phyloP scores from a whole-genome alignment of 2,888 invertebrate genomes.

The Altica lythri region DNA sequence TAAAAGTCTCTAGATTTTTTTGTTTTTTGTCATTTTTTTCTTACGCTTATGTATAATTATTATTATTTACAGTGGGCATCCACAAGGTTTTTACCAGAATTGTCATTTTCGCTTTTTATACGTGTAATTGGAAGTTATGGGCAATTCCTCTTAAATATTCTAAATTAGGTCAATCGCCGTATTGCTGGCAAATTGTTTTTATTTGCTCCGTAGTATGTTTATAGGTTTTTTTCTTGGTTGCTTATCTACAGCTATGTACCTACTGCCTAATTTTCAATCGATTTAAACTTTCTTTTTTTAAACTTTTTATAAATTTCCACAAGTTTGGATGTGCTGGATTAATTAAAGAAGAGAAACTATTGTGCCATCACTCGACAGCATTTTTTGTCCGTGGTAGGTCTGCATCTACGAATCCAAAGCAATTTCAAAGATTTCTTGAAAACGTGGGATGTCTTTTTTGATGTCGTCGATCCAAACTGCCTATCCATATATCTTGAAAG shows the following conservation, averaged over 20 bases:
- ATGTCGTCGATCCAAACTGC: background rate
- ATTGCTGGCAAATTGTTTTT: no score
- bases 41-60: no score
- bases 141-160: no score
- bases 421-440: slow-evolving; percentile 6
- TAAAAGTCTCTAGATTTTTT: slow-evolving; percentile 1
- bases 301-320: no score
- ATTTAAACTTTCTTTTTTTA: no score
- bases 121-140: no score
- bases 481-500: no score
- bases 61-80: no score
- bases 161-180: no score
- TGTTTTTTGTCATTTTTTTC: slow-evolving; percentile 1
- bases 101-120: background rate
- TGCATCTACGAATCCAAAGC: background rate
- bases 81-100: background rate
- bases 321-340: no score
- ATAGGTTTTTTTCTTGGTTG: slow-evolving; percentile 6
- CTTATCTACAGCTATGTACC: slow-evolving; percentile 8
- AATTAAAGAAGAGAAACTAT: no score
- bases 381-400: background rate
- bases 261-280: no score
- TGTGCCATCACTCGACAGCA: slow-evolving; percentile 7
- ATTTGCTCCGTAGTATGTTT: slow-evolving; percentile 9
- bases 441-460: background rate